A percentile compares a stretch with the other conserved stretches of the same genome.
Evolutionary conservation across 2,113 vertebrate genomes (phyloP).

Genomic region (Mirza zaza): DNA sequence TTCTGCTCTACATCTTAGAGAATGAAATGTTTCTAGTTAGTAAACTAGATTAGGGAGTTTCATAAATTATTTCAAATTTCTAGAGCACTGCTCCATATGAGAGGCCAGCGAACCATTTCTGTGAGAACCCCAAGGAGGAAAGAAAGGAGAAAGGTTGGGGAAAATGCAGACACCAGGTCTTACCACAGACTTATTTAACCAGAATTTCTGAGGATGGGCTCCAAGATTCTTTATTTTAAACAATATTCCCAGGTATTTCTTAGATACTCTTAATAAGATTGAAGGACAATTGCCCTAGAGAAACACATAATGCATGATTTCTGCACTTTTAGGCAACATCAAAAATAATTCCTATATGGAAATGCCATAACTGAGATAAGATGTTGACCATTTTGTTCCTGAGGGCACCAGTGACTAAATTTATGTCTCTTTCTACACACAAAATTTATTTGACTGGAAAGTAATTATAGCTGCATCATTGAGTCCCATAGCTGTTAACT

Average conservation of each 20-base stretch:
- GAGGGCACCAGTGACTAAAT: not conserved
- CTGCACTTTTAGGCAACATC: not conserved
- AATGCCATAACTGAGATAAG: not conserved
- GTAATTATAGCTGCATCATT: not conserved
- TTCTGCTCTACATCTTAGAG: not conserved
- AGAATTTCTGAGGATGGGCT: not conserved
- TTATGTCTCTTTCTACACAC: not conserved
- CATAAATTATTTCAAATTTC: conserved; percentile 31
- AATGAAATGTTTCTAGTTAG: not conserved
- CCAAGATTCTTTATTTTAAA: not conserved
- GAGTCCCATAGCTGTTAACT: not conserved
- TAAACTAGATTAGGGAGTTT: not conserved
- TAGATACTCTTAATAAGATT: not conserved
- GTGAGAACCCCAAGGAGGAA: not conserved
- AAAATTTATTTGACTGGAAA: not conserved
- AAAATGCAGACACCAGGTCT: not conserved
- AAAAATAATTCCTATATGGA: not conserved
- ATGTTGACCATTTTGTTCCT: not conserved
- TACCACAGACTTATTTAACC: not conserved
- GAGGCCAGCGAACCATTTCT: not conserved
- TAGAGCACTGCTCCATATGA: not conserved
- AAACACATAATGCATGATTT: not conserved
- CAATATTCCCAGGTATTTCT: not conserved
- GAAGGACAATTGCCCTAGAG: not conserved
- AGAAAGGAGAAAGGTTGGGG: not conserved